Evolutionary conservation across 2,888 invertebrate genomes (phyloP), one percentile per base, ranked within the genome.

Genomic region (Cantharis nigra): DNA sequence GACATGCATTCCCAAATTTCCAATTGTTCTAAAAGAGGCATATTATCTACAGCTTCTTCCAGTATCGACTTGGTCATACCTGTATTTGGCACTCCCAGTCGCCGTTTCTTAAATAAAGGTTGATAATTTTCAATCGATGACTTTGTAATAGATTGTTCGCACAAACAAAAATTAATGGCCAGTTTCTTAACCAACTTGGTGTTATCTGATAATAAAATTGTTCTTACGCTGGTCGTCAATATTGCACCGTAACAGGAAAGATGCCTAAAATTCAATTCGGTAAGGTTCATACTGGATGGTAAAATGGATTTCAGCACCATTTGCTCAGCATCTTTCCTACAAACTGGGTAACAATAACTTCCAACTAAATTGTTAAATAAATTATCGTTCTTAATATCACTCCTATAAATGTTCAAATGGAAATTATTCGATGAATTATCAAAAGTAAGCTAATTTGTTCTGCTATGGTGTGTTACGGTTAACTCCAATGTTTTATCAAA

Each of bases 1-100:
- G 13, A 10, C 1, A 63, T 71, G 18, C 75, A 75, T 9, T 23
- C 62, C 71, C 75, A 75, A 65, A 75, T 33, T 67, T 75, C 75
- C 20, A 75, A 26, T 26, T 70, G 67, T 67, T 70, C 67, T 7
- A 75, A 26, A 4, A 71, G 23, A 18, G 75, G 33, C 3, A 65
- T 65, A 23, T 71, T 26, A 30, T 30, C 10, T 2, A 30, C 28
- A 30, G 10, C 10, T 30, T 30, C 28, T 30, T 30, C 28, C 2
- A 30, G 9, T 30, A 30, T 30, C 28, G 28, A 30, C 28, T 10
- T 30, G 1, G 28, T 10, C 10, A 10, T 1, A 10, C 10, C 10
- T 2, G 9, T 9, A 10, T 30, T 30, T 30, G 28, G 10, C 3
- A 30, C 28, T 30, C 28, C 10, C 3, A 30, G 3, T 30, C 28